Percentiles rank a stretch among this genome's conserved stretches.
phyloP scores from a whole-genome alignment of 2,113 vertebrate species.

The Planiliza haematocheilus region DNA sequence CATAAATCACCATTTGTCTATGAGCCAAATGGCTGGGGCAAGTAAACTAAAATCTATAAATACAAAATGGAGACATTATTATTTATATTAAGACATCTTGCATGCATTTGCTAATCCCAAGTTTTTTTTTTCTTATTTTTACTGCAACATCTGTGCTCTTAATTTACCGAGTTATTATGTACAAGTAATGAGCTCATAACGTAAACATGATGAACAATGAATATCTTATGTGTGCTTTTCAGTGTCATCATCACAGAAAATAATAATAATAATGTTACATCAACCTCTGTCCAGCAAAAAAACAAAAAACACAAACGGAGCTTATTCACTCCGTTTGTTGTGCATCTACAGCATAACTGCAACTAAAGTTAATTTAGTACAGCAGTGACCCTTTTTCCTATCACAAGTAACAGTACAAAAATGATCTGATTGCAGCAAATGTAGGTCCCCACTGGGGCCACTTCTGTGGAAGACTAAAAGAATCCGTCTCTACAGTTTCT shows the following conservation, averaged over 20 bases:
- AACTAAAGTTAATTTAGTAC: slow-evolving; percentile 28
- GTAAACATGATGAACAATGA: slow-evolving; percentile 18
- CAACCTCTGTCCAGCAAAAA: slow-evolving; percentile 21
- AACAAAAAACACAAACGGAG: no score
- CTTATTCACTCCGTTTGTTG: slow-evolving; percentile 5
- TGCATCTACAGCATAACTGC: slow-evolving; percentile 27
- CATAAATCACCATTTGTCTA: slow-evolving; percentile 22
- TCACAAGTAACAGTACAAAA: slow-evolving; percentile 47
- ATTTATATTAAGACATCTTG: slow-evolving; percentile 28
- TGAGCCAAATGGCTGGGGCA: slow-evolving; percentile 2
- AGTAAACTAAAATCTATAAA: slow-evolving; percentile 25
- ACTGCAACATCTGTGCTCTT: slow-evolving; percentile 24
- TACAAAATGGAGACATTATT: slow-evolving; percentile 16
- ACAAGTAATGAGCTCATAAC: slow-evolving; percentile 19
- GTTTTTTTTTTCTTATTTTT: slow-evolving; percentile 1
- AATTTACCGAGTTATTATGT: slow-evolving; percentile 14
- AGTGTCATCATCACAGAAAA: slow-evolving; percentile 24
- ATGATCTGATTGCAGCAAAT: slow-evolving; percentile 48
- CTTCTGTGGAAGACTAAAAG: slow-evolving; percentile 66
- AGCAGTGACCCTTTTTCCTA: slow-evolving; percentile 25
- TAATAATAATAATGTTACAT: no score
- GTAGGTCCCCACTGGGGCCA: slow-evolving; percentile 43
- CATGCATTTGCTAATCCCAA: slow-evolving; percentile 51
- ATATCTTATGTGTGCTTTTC: slow-evolving; percentile 32
- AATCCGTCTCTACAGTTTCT: not conserved